A percentile compares a stretch with the other conserved stretches of the same genome.
Evolutionary conservation across 2,113 vertebrate genomes (phyloP).

Genomic region (Pteronura brasiliensis): DNA sequence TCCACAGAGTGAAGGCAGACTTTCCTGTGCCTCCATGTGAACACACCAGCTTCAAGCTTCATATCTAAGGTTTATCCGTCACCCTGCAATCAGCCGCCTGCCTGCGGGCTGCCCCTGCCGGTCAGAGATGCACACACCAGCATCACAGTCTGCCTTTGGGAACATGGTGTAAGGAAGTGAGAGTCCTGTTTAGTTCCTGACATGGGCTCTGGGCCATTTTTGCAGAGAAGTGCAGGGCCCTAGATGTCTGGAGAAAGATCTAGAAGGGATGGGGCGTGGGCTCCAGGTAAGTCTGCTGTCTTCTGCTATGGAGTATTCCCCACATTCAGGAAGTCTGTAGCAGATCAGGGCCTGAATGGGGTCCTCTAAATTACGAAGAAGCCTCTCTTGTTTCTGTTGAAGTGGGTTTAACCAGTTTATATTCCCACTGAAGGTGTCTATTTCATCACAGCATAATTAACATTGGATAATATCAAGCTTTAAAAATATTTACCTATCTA

Average conservation of each 20-base stretch:
- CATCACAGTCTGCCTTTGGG: neutral
- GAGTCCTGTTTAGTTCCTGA: neutral
- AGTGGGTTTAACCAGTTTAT: neutral
- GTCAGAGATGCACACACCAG: neutral
- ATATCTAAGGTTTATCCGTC: neutral
- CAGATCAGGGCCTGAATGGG: too few relatives aligned
- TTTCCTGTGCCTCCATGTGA: neutral
- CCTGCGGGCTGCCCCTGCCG: too few relatives aligned
- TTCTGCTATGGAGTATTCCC: too few relatives aligned
- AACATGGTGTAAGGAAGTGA: neutral
- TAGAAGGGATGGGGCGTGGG: rapidly evolving
- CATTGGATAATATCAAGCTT: neutral
- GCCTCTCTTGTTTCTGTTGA: neutral
- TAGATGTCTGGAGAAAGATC: neutral
- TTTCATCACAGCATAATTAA: neutral
- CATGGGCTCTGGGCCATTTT: too few relatives aligned
- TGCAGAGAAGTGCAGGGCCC: neutral
- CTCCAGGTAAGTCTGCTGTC: neutral
- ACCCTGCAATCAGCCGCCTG: neutral
- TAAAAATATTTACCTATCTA: neutral
- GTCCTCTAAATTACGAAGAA: neutral
- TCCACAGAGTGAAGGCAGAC: neutral
- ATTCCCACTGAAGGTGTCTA: neutral
- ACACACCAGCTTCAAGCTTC: neutral
- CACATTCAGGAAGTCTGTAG: neutral